These are phyloP conservation scores for Cossypha caffra DNA, from an alignment of 2,797 vertebrate genomes.

Conservation along the genomic window DNA sequence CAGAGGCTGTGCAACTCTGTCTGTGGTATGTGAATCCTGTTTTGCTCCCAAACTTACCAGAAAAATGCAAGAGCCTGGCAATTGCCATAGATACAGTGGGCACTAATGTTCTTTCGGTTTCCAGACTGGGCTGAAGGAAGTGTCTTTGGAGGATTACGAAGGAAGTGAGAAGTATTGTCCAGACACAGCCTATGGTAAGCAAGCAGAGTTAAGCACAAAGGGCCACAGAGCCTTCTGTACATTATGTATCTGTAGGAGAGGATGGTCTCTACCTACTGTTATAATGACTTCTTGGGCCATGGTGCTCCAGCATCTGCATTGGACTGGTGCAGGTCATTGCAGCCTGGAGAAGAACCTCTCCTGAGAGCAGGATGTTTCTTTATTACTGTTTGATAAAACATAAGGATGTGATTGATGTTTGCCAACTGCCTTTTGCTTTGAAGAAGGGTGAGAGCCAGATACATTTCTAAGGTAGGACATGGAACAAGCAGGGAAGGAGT, in stretches of 20 bases:
- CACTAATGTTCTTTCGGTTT: constrained; percentile 43
- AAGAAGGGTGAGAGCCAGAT: background rate
- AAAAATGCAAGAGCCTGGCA: background rate
- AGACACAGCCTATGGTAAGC: constrained; percentile 88
- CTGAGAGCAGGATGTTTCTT: background rate
- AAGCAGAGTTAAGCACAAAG: background rate
- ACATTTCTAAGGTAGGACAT: constrained; percentile 12
- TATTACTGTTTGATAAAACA: background rate
- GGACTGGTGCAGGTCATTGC: background rate
- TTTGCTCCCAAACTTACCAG: background rate
- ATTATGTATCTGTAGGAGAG: background rate
- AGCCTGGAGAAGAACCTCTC: background rate
- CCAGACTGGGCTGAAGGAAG: constrained; percentile 78
- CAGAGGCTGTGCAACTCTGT: background rate
- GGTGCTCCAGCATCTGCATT: background rate
- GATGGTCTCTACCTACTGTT: background rate
- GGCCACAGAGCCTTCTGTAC: background rate
- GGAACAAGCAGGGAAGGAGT: background rate
- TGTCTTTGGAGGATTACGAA: constrained; percentile 77
- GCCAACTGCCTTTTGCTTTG: constrained; percentile 29
- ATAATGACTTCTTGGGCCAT: background rate
- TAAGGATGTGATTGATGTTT: constrained; percentile 11
- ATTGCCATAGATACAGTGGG: background rate
- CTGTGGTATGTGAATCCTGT: background rate
- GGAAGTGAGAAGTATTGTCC: constrained; percentile 85